These are phyloP conservation scores for Calephelis virginiensis DNA, from an alignment of 1,140 invertebrate genomes.

Conservation along the genomic window DNA sequence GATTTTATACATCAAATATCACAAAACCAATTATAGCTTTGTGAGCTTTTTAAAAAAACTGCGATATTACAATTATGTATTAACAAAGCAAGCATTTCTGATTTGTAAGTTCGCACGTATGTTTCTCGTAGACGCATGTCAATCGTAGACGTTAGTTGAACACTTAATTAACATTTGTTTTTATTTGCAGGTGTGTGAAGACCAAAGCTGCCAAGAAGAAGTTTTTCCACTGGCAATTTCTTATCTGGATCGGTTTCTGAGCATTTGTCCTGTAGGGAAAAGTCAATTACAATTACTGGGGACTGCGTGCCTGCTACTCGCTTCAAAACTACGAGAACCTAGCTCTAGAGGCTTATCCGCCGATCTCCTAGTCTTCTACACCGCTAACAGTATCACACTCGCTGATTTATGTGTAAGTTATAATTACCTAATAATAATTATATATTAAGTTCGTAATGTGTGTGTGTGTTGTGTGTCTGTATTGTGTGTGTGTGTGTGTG, in stretches of 20 bases:
- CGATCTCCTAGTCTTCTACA: conserved; percentile 92
- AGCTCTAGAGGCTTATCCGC: conserved; percentile 85
- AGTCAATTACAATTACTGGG: conserved; percentile 93
- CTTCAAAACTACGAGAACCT: conserved; percentile 93
- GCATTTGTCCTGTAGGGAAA: conserved; percentile 87
- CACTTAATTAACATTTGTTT: conserved; percentile 28
- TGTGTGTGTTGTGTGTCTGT: too few species aligned
- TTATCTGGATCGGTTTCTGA: conserved; percentile 95
- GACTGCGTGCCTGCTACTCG: conserved; percentile 91
- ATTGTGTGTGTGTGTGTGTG: too few species aligned
- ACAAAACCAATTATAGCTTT: too few species aligned
- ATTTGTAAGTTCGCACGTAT: too few species aligned
- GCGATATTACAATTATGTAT: too few species aligned
- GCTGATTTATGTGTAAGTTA: conserved; percentile 91
- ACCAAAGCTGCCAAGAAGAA: conserved; percentile 93
- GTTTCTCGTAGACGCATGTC: too few species aligned
- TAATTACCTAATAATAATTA: not conserved
- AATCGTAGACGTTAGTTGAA: too few species aligned
- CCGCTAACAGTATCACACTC: conserved; percentile 92
- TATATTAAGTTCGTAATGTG: too few species aligned
- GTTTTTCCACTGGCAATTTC: conserved; percentile 94
- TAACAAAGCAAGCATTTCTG: too few species aligned
- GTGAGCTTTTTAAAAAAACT: too few species aligned
- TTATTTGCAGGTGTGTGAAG: conserved; percentile 91
- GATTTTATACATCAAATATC: too few species aligned